These are phyloP conservation scores for Accipiter virgatus DNA, from an alignment of 2,113 vertebrate genomes.

Conservation along the genomic window DNA sequence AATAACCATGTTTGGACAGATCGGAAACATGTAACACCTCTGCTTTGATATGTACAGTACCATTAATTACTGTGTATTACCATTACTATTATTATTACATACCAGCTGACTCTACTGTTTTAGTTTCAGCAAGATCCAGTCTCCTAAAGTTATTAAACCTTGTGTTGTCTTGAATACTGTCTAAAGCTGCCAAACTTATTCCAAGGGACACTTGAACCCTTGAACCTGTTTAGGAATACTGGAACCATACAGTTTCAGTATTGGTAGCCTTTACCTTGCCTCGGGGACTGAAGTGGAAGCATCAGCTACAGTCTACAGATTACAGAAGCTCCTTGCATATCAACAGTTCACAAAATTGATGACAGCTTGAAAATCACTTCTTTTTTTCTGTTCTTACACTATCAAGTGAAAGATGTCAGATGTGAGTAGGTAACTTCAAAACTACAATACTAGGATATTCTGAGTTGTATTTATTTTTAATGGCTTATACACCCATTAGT, in stretches of 20 bases:
- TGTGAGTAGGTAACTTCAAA: neutral
- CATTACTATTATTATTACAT: neutral
- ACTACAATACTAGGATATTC: neutral
- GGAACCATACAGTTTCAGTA: neutral
- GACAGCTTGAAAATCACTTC: neutral
- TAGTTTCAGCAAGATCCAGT: neutral
- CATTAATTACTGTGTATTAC: neutral
- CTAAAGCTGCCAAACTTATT: neutral
- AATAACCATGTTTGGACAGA: neutral
- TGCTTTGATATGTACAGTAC: neutral
- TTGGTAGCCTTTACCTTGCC: neutral
- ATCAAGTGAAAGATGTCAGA: neutral
- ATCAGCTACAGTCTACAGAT: neutral
- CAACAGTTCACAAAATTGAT: neutral
- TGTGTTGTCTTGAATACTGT: neutral
- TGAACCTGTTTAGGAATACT: neutral
- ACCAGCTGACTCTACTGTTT: neutral
- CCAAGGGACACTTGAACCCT: neutral
- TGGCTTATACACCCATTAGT: neutral
- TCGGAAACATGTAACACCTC: neutral
- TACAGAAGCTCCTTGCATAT: neutral
- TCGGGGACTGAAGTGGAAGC: neutral
- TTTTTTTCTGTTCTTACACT: neutral
- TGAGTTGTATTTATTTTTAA: neutral
- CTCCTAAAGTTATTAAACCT: neutral